phyloP scores from a whole-genome alignment of 2,113 vertebrate species.

The Panurus biarmicus region DNA sequence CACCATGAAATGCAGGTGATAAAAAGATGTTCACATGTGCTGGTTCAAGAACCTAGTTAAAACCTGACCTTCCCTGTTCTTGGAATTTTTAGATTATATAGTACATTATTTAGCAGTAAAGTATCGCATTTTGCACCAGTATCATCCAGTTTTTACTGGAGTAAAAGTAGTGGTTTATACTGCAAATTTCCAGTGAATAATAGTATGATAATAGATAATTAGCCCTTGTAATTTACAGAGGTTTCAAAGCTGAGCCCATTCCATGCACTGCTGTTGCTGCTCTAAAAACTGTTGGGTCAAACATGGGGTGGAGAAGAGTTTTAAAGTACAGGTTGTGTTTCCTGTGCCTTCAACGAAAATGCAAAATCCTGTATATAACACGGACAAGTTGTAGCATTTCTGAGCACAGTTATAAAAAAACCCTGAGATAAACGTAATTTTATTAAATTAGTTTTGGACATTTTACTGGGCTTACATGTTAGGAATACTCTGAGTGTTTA shows the following conservation, averaged over 20 bases:
- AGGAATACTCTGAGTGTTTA: not conserved
- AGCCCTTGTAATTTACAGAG: not conserved
- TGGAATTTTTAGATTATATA: not conserved
- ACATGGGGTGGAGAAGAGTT: not conserved
- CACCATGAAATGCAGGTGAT: not conserved
- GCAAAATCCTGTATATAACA: not conserved
- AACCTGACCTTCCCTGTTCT: not conserved
- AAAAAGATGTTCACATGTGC: not conserved
- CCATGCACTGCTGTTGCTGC: not conserved
- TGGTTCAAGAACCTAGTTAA: not conserved
- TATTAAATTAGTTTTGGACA: not conserved
- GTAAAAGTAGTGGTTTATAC: not conserved
- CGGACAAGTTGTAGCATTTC: not conserved
- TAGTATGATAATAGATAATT: not conserved
- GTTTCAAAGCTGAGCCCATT: not conserved
- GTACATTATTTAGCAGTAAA: not conserved
- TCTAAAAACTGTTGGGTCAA: not conserved
- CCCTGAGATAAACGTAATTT: fast-evolving
- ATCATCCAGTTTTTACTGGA: not conserved
- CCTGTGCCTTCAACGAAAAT: not conserved
- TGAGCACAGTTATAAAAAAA: not conserved
- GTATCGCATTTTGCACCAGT: not conserved
- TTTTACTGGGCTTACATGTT: not conserved
- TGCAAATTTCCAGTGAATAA: not conserved
- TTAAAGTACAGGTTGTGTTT: not conserved